phyloP scores from a whole-genome alignment of 2,797 vertebrate genomes.

The Pipistrellus nathusii region DNA sequence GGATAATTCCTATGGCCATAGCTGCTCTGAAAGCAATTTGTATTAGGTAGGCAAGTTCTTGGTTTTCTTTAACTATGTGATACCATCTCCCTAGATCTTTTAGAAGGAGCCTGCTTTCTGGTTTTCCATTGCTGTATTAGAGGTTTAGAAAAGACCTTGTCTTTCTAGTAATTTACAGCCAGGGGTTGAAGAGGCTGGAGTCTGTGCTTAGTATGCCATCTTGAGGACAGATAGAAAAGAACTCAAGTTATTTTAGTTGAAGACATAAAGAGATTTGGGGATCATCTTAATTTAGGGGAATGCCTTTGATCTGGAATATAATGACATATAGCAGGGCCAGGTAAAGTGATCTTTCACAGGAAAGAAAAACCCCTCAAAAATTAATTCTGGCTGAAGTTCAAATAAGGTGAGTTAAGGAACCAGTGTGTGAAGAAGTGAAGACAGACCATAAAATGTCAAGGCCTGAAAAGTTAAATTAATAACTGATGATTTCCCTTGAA shows the following conservation, averaged over 20 bases:
- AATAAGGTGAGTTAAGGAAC: not conserved
- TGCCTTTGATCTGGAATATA: not conserved
- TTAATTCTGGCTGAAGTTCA: not conserved
- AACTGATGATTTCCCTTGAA: not conserved
- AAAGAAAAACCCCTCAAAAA: not conserved
- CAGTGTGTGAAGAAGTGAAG: not conserved
- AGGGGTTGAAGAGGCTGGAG: not conserved
- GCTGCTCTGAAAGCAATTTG: not conserved
- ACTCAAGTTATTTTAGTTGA: not conserved
- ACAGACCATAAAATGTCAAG: not conserved
- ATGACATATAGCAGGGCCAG: not conserved
- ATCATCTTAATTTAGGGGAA: not conserved
- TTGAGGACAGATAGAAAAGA: conserved; percentile 57
- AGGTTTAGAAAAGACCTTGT: not conserved
- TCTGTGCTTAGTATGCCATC: conserved; percentile 60
- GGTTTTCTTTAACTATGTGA: not conserved
- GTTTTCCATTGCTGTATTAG: not conserved
- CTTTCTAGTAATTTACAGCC: not conserved
- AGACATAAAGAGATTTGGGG: not conserved
- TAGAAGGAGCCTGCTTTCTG: not conserved
- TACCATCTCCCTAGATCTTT: not conserved
- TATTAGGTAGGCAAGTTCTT: not conserved
- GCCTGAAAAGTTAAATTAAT: not conserved
- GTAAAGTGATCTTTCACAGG: not conserved
- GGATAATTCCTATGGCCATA: not conserved